A percentile compares a stretch with the other conserved stretches of the same genome.
phyloP scores from a whole-genome alignment of 2,888 invertebrate genomes.

The Drosophila mayaguana region DNA sequence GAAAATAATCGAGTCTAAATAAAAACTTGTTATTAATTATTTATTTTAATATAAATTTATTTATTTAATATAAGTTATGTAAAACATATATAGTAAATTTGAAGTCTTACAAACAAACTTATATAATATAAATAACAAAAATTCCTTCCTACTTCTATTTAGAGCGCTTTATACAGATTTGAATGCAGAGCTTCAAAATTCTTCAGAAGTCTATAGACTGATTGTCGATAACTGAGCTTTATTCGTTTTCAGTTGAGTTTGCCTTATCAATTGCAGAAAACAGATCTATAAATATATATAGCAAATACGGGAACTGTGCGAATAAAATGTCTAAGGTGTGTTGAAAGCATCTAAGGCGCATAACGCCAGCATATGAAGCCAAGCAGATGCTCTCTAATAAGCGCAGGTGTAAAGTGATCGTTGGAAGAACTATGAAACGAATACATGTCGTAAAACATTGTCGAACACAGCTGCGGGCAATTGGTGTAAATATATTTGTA shows the following conservation, averaged over 20 bases:
- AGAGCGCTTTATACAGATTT: too few relatives aligned
- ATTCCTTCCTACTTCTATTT: too few relatives aligned
- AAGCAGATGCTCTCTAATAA: conserved; percentile 5
- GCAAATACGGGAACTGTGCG: conserved; percentile 13
- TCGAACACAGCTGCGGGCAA: conserved; percentile 34
- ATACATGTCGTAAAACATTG: conserved; percentile 4
- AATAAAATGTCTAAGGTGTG: conserved; percentile 25
- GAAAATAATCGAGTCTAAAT: too few relatives aligned
- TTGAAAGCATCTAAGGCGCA: conserved; percentile 38
- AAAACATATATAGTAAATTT: too few relatives aligned
- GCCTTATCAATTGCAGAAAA: background rate
- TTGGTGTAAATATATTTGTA: conserved; percentile 15
- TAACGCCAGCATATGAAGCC: conserved; percentile 18
- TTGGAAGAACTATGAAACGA: background rate
- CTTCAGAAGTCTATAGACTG: background rate
- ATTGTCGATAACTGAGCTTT: background rate
- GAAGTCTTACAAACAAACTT: too few relatives aligned
- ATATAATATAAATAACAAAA: too few relatives aligned
- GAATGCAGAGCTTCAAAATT: too few relatives aligned
- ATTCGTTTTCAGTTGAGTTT: background rate
- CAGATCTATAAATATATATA: background rate
- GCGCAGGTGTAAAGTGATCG: conserved; percentile 21
- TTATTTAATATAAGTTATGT: too few relatives aligned
- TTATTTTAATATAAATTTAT: too few relatives aligned
- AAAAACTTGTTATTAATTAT: too few relatives aligned